Conservation (phyloP, 2,888 invertebrate species). For the Cataglyphis rosenhaueri region DNA sequence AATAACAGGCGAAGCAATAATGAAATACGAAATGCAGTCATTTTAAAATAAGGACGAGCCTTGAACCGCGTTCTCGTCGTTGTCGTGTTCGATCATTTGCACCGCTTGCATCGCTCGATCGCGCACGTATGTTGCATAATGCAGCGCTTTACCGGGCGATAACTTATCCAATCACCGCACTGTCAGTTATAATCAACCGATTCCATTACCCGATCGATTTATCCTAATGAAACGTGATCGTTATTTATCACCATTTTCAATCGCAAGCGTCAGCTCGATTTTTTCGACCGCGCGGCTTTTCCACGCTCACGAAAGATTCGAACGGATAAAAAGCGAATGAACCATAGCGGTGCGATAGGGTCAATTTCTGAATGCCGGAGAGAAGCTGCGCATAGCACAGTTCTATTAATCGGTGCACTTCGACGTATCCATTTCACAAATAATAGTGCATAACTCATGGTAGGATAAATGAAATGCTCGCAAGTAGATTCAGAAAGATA, state of each 20-base stretch:
- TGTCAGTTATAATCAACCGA: conserved; percentile 82
- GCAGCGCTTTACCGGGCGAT: conserved; percentile 78
- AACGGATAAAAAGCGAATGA: conserved; percentile 40
- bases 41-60: conserved; percentile 72
- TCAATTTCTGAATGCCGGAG: conserved; percentile 49
- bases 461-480: conserved; percentile 48
- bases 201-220: conserved; percentile 82
- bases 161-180: conserved; percentile 83
- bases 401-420: conserved; percentile 21
- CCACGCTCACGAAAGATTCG: conserved; percentile 35
- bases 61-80: conserved; percentile 58
- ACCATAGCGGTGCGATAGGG: conserved; percentile 41
- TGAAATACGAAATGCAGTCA: conserved; percentile 74
- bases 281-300: conserved; percentile 41
- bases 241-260: conserved; percentile 84
- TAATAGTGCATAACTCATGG: conserved; percentile 47
- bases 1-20: conserved; percentile 67
- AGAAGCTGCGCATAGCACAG: conserved; percentile 8
- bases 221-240: conserved; percentile 83
- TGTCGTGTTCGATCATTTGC: conserved; percentile 47
- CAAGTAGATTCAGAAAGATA: conserved; percentile 39
- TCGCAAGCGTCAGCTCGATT: conserved; percentile 68
- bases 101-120: conserved; percentile 52
- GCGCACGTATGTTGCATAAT: conserved; percentile 77
- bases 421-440: conserved; percentile 37